phyloP scores from a whole-genome alignment of 1,140 invertebrate species.

The Cydia fagiglandana region DNA sequence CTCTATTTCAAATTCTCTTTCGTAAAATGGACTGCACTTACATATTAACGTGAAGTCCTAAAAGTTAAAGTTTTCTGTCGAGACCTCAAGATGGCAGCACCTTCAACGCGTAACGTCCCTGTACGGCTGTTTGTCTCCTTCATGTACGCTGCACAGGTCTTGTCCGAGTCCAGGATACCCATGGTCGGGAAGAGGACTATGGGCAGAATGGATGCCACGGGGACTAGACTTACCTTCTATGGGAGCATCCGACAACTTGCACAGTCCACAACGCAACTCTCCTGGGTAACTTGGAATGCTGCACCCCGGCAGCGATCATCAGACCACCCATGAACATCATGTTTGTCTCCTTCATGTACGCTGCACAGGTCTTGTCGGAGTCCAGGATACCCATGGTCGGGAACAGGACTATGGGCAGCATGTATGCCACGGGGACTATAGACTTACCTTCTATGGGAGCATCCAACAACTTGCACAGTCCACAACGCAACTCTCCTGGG shows the following conservation, averaged over 20 bases:
- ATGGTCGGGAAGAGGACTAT: slow-evolving; percentile 90
- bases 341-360: slow-evolving; percentile 92
- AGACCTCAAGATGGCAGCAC: too few species aligned
- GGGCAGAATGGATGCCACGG: slow-evolving; percentile 90
- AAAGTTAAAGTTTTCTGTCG: too few species aligned
- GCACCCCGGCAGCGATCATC: slow-evolving; percentile 90
- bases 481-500: too few species aligned
- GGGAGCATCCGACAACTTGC: slow-evolving; percentile 87
- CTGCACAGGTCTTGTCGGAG: slow-evolving; percentile 82
- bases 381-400: slow-evolving; percentile 86
- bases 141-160: slow-evolving; percentile 86
- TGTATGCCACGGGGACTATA: slow-evolving; percentile 89
- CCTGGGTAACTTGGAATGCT: slow-evolving; percentile 91
- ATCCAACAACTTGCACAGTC: too few species aligned
- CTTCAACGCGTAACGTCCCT: too few species aligned
- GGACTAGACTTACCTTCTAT: slow-evolving; percentile 81
- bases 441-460: too few species aligned
- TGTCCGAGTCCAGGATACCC: slow-evolving; percentile 83
- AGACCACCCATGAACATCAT: slow-evolving; percentile 92
- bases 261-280: slow-evolving; percentile 90
- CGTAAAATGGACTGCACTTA: too few species aligned
- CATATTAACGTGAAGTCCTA: too few species aligned
- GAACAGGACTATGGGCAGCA: slow-evolving; percentile 91
- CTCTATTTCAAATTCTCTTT: too few species aligned
- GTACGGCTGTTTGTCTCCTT: slow-evolving; percentile 89